Conservation (phyloP, 2,797 vertebrate genomes). For the Leptoclinus maculatus region DNA sequence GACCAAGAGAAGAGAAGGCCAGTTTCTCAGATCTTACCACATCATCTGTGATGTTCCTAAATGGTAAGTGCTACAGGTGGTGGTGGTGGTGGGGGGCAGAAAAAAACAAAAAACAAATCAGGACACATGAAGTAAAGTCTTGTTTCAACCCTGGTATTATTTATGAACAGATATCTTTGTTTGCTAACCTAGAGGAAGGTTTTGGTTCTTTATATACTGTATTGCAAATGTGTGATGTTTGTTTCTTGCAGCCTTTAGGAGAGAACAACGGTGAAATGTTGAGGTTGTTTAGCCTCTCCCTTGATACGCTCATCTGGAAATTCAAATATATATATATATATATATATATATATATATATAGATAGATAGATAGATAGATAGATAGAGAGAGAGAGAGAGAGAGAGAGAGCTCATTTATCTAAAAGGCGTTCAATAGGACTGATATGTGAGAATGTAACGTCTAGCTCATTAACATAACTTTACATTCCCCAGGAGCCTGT, state of each 20-base stretch:
- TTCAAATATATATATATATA: too few species aligned
- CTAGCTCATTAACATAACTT: background rate
- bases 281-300: background rate
- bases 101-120: slow-evolving; percentile 55
- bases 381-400: too few species aligned
- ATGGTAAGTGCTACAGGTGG: slow-evolving; percentile 91
- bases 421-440: background rate
- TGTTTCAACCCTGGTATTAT: background rate
- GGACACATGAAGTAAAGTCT: slow-evolving; percentile 21
- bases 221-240: background rate
- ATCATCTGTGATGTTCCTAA: slow-evolving; percentile 96
- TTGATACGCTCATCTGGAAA: background rate
- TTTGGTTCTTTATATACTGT: background rate
- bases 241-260: background rate
- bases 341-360: too few species aligned
- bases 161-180: background rate
- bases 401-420: background rate
- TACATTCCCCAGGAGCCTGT: background rate
- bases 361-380: too few species aligned
- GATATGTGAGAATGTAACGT: background rate
- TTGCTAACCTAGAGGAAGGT: background rate
- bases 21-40: slow-evolving; percentile 88
- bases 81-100: slow-evolving; percentile 39
- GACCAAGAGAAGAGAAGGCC: slow-evolving; percentile 8
- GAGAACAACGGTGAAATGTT: background rate